Base-by-base conservation (phyloP, 2,888 invertebrate genomes). In the Mechanitis messenoides region DNA sequence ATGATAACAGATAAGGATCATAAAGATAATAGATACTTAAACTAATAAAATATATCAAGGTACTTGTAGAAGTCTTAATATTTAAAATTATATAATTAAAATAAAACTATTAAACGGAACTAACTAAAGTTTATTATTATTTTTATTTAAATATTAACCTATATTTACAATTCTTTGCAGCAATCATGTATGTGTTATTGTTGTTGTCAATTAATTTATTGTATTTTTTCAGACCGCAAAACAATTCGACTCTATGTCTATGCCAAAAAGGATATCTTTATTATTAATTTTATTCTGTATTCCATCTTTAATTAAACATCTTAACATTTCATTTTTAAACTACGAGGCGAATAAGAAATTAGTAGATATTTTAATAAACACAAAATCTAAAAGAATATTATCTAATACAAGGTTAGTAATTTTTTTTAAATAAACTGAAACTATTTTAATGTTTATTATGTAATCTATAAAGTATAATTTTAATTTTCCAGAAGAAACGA, bases 311-410 rank as follows among this genome's bases (percentile, higher is more conserved):
- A 68, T 87, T 42, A 79, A 69, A 65, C 72, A 72, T 60, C 47
- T 87, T 1, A 83, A 81, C 60, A 74, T 90, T 64, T 84, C 90
- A 0, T 87, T 89, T 67, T 67, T 88, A 53, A 81, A 89, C 71
- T 63, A 71, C 56, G 75, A 79, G 28, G 78, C 83, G 20, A 76
- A 80, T 9, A 75, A 74, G 20, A 84, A 87, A 66, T 71, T 90
- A 31, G 75, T 87, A 6, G 74, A 75, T 54, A 85, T 88, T 67
- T 72, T 90, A 62, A 81, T 84, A 71, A 79, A 73, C 12, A 81
- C 86, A 3, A 90, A 89, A 71, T 74, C 80, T 11, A 84, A 87
- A 68, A 79, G 89, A 62, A 78, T 79, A 61, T 65, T 70, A 1
- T 78, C 80, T 3, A 75, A 79, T 53, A 71, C 74, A 9, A 83